These are phyloP conservation scores for Microctenopoma stevenorrisi DNA, from an alignment of 2,797 vertebrate species.

Conservation along the genomic window DNA sequence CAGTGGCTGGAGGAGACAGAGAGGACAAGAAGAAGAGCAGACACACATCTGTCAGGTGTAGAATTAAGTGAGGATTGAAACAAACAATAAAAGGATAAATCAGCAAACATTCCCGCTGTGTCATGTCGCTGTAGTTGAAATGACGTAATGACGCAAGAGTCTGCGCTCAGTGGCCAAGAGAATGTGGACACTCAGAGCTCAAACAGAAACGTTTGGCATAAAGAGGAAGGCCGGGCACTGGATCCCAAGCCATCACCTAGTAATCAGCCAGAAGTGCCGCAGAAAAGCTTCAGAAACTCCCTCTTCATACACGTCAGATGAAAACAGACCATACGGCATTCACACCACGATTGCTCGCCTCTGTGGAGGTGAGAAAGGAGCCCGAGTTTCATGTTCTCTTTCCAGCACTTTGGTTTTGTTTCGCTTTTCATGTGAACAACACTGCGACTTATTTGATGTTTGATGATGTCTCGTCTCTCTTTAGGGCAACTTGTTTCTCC, in stretches of 20 bases:
- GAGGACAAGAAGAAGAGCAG: slow-evolving; percentile 18
- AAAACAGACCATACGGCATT: too few relatives aligned
- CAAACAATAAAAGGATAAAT: background rate
- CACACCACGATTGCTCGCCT: background rate
- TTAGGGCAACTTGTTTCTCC: background rate
- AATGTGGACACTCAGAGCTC: background rate
- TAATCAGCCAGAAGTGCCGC: background rate
- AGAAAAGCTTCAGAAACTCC: background rate
- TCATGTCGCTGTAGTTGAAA: background rate
- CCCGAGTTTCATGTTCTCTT: background rate
- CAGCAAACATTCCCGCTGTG: background rate
- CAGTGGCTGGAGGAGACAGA: slow-evolving; percentile 89
- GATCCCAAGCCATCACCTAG: too few relatives aligned
- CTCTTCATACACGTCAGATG: too few relatives aligned
- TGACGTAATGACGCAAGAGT: too few relatives aligned
- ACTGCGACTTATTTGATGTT: background rate
- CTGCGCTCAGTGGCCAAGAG: background rate
- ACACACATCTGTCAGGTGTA: slow-evolving; percentile 20
- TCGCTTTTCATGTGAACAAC: background rate
- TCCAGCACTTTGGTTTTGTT: background rate
- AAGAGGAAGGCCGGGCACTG: background rate
- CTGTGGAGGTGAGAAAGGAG: background rate
- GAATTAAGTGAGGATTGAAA: background rate
- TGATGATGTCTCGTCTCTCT: background rate
- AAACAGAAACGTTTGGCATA: background rate